Conservation (phyloP, 2,888 invertebrate species). For the Congeria kusceri region DNA sequence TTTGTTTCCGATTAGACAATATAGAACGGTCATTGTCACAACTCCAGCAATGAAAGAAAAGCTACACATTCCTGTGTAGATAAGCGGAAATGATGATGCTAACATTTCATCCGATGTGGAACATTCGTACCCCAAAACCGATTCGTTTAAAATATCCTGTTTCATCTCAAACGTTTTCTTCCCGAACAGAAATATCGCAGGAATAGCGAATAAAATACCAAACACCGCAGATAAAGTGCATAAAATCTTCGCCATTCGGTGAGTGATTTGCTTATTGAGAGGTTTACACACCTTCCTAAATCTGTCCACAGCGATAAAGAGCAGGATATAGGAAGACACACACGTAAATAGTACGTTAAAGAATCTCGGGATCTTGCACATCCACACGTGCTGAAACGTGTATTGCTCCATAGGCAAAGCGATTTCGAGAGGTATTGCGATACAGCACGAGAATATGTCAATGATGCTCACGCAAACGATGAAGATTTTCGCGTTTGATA, state of each 20-base stretch:
- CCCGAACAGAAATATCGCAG: slow-evolving; percentile 63
- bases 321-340: slow-evolving; percentile 53
- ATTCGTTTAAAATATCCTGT: slow-evolving; percentile 21
- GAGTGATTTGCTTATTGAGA: slow-evolving; percentile 67
- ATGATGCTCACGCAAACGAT: slow-evolving; percentile 61
- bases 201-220: slow-evolving; percentile 51
- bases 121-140: slow-evolving; percentile 69
- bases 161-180: slow-evolving; percentile 52
- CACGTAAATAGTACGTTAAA: slow-evolving; percentile 60
- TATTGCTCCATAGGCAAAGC: slow-evolving; percentile 58
- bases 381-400: slow-evolving; percentile 51
- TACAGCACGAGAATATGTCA: slow-evolving; percentile 63
- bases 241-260: slow-evolving; percentile 57
- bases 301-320: slow-evolving; percentile 69
- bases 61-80: slow-evolving; percentile 52
- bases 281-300: slow-evolving; percentile 74
- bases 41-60: slow-evolving; percentile 55
- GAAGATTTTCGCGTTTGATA: slow-evolving; percentile 65
- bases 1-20: slow-evolving; percentile 62
- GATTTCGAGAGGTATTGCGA: slow-evolving; percentile 67
- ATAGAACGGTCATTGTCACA: slow-evolving; percentile 52
- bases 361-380: slow-evolving; percentile 62
- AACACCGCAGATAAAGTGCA: slow-evolving; percentile 48
- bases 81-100: slow-evolving; percentile 57
- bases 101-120: slow-evolving; percentile 64